Evolutionary conservation across 2,888 invertebrate species (phyloP).

Genomic region (Tromatobia lineatoria): DNA sequence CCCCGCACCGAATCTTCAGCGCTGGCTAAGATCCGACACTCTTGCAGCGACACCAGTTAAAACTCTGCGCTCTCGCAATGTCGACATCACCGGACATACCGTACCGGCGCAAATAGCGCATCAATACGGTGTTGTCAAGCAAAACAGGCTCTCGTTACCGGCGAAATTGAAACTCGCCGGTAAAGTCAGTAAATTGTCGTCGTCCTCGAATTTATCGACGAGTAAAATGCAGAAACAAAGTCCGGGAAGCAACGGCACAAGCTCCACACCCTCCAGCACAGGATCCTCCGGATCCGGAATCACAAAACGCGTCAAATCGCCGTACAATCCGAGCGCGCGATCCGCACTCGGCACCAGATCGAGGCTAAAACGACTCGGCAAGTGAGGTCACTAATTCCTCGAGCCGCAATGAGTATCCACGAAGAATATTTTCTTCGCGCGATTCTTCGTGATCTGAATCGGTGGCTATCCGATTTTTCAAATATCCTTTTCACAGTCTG

Average conservation of each 20-base stretch:
- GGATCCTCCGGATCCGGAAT: slow-evolving; percentile 74
- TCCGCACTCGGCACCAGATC: slow-evolving; percentile 81
- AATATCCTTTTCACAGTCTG: background rate
- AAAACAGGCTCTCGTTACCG: slow-evolving; percentile 78
- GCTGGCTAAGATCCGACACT: slow-evolving; percentile 84
- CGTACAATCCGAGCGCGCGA: slow-evolving; percentile 80
- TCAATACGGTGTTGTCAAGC: slow-evolving; percentile 81
- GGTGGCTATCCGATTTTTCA: background rate
- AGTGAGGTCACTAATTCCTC: slow-evolving; percentile 71
- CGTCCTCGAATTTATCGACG: slow-evolving; percentile 57
- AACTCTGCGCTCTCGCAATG: slow-evolving; percentile 84
- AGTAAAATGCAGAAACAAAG: slow-evolving; percentile 66
- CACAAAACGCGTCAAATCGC: slow-evolving; percentile 81
- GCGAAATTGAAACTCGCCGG: slow-evolving; percentile 76
- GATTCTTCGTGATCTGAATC: background rate
- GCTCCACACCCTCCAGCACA: slow-evolving; percentile 22
- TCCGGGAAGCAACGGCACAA: slow-evolving; percentile 33
- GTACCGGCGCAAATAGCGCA: slow-evolving; percentile 81
- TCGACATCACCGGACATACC: slow-evolving; percentile 83
- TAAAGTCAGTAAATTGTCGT: slow-evolving; percentile 56
- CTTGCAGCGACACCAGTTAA: slow-evolving; percentile 84
- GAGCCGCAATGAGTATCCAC: too few relatives aligned
- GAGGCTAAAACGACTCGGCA: slow-evolving; percentile 82
- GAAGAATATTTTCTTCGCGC: background rate
- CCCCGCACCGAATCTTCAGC: slow-evolving; percentile 75